Evolutionary conservation across 1,140 invertebrate genomes (phyloP).

Genomic region (Polyergus mexicanus): DNA sequence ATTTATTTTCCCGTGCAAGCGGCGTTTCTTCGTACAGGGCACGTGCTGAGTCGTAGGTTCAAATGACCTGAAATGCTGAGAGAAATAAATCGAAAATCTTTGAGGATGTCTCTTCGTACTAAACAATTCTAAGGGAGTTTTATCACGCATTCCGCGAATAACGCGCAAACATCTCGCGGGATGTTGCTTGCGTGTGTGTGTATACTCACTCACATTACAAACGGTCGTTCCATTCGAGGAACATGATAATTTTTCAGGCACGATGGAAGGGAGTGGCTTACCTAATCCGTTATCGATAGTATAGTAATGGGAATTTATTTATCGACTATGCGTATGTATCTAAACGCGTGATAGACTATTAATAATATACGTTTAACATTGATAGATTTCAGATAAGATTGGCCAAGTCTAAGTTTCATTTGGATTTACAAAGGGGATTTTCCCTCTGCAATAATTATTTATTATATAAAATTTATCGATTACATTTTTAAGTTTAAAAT

Average conservation of each 20-base stretch:
- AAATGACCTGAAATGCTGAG: constrained; percentile 15
- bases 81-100: constrained; percentile 39
- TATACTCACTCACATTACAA: background rate
- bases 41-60: constrained; percentile 4
- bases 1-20: constrained; percentile 19
- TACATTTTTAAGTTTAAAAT: background rate
- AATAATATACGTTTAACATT: background rate
- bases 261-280: constrained; percentile 34
- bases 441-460: background rate
- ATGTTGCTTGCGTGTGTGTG: background rate
- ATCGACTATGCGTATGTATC: constrained; percentile 8
- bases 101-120: background rate
- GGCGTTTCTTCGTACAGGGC: background rate
- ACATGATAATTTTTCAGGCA: constrained; percentile 39
- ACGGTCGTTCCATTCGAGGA: constrained; percentile 6
- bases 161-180: constrained; percentile 6
- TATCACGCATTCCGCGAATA: background rate
- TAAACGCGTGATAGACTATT: constrained; percentile 32
- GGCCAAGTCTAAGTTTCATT: background rate
- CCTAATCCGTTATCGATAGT: constrained; percentile 26
- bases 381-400: constrained; percentile 41
- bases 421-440: constrained; percentile 6
- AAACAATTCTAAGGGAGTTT: constrained; percentile 7
- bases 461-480: background rate
- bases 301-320: constrained; percentile 44